phyloP scores from a whole-genome alignment of 2,888 invertebrate genomes.

The Meliscaeva auricollis region DNA sequence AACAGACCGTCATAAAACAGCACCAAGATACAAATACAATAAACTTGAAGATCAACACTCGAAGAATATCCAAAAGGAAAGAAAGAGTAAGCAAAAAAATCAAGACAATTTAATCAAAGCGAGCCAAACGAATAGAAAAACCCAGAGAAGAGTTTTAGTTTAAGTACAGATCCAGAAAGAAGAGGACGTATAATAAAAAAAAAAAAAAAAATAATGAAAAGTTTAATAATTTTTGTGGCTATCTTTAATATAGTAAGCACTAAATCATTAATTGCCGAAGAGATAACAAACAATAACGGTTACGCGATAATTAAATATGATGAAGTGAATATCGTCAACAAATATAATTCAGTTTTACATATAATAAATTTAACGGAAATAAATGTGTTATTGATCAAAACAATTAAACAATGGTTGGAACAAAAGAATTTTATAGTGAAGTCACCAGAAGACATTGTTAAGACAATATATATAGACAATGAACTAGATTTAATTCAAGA shows the following conservation, averaged over 20 bases:
- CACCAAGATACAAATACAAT: slow-evolving; percentile 23
- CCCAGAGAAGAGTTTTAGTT: slow-evolving; percentile 1
- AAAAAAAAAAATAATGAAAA: slow-evolving; percentile 8
- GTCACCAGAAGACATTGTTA: slow-evolving; percentile 2
- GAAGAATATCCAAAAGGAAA: slow-evolving; percentile 24
- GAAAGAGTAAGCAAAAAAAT: slow-evolving; percentile 10
- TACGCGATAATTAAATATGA: slow-evolving; percentile 12
- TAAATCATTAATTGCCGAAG: slow-evolving; percentile 9
- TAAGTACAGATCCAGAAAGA: not conserved
- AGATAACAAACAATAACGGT: slow-evolving; percentile 2
- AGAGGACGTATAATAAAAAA: too few relatives aligned
- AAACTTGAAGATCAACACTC: slow-evolving; percentile 20
- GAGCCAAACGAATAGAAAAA: slow-evolving; percentile 4
- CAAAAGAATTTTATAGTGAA: slow-evolving; percentile 10
- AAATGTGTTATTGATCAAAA: not conserved
- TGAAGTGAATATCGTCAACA: slow-evolving; percentile 21
- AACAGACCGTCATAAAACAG: slow-evolving; percentile 35
- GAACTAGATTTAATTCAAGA: slow-evolving; percentile 20
- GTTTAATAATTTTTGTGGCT: not conserved
- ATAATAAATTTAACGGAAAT: slow-evolving; percentile 18
- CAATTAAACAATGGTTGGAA: not conserved
- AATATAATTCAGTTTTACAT: slow-evolving; percentile 24
- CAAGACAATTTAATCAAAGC: slow-evolving; percentile 2
- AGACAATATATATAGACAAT: slow-evolving; percentile 28
- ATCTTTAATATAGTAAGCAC: not conserved